Percentiles rank a stretch among this genome's conserved stretches.
Evolutionary conservation across 2,113 vertebrate genomes (phyloP).

Genomic region (Crotalus tigris): DNA sequence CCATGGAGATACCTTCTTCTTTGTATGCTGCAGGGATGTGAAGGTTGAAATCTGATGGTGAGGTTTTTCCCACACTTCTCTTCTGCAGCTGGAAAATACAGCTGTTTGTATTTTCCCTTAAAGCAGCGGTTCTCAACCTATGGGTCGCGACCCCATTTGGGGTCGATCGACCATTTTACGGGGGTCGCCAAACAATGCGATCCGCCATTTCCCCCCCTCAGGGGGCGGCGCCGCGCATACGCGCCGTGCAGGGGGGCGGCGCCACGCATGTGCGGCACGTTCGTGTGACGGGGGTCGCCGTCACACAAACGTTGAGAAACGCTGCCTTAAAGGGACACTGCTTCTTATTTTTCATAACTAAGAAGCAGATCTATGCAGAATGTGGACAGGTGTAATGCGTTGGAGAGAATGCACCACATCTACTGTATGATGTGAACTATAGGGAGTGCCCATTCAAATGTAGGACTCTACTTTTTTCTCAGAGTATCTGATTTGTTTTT

Average conservation of each 20-base stretch:
- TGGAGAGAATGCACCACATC: not conserved
- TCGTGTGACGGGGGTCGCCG: too few relatives aligned
- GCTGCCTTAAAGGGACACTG: conserved; percentile 47
- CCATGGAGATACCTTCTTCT: not conserved
- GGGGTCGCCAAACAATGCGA: too few relatives aligned
- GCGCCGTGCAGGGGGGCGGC: too few relatives aligned
- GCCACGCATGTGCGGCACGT: too few relatives aligned
- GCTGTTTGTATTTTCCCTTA: conserved; percentile 62
- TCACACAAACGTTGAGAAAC: too few relatives aligned
- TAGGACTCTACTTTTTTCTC: not conserved
- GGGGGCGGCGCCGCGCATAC: too few relatives aligned
- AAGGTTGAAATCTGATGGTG: conserved; percentile 41
- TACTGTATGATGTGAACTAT: not conserved
- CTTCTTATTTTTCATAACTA: not conserved
- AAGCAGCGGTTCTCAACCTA: conserved; percentile 15
- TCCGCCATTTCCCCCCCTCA: too few relatives aligned
- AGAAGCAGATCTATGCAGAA: not conserved
- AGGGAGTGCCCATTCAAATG: not conserved
- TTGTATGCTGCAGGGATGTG: conserved; percentile 49
- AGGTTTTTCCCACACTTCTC: conserved; percentile 45
- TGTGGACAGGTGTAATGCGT: not conserved
- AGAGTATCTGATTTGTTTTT: not conserved
- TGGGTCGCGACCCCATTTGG: too few relatives aligned
- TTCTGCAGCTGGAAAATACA: not conserved
- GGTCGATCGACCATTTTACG: too few relatives aligned